Conservation (phyloP, 2,888 invertebrate genomes). For the Ferrisia virgata region DNA sequence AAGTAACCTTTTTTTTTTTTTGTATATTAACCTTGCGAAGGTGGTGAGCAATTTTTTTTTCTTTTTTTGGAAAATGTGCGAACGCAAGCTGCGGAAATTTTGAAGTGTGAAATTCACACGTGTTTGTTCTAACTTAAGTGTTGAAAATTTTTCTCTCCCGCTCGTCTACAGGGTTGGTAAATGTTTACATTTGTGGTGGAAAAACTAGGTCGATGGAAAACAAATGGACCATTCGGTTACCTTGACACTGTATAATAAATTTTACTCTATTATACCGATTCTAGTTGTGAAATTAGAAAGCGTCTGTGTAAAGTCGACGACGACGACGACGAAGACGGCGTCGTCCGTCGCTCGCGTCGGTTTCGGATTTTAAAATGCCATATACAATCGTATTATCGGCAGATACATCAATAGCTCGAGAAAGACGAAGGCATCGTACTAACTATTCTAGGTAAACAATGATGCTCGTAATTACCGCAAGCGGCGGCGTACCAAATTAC, state of each 20-base stretch:
- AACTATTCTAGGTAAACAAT: neutral
- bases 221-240: neutral
- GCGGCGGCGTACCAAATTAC: neutral
- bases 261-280: neutral
- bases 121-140: too few species aligned
- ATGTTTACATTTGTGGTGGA: too few species aligned
- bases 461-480: neutral
- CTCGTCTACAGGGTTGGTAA: too few species aligned
- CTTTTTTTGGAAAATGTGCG: neutral
- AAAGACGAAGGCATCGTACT: neutral
- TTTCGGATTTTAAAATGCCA: neutral
- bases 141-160: too few species aligned
- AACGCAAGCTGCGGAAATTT: too few species aligned
- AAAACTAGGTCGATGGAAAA: neutral
- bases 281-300: constrained; percentile 18
- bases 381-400: constrained; percentile 14
- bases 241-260: neutral
- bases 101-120: too few species aligned
- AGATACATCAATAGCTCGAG: neutral
- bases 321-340: too few species aligned
- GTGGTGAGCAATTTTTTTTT: neutral
- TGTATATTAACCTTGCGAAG: neutral
- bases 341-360: too few species aligned
- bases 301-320: too few species aligned
- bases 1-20: neutral